A percentile compares a stretch with the other conserved stretches of the same genome.
Conservation (phyloP, 2,113 vertebrate genomes). For the Motacilla tschutschensis region DNA sequence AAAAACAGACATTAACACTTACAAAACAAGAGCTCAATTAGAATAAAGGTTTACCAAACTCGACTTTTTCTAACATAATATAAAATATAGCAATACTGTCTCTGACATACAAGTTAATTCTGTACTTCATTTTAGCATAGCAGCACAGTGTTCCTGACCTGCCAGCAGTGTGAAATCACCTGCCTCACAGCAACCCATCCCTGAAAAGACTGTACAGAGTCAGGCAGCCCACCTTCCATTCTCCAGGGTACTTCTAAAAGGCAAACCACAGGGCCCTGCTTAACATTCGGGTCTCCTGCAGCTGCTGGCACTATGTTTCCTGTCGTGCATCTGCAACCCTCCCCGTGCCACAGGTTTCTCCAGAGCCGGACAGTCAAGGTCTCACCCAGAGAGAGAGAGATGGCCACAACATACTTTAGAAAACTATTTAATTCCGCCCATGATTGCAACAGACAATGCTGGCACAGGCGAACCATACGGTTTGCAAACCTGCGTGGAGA, state of each 20-base stretch:
- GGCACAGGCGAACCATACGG: accelerated
- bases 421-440: background rate
- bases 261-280: background rate
- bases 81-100: background rate
- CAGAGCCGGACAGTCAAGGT: background rate
- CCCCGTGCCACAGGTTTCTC: background rate
- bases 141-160: background rate
- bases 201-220: accelerated
- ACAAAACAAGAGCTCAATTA: background rate
- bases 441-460: background rate
- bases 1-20: background rate
- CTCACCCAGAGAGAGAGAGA: no score
- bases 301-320: background rate
- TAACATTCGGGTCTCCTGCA: accelerated
- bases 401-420: background rate
- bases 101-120: background rate
- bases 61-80: background rate
- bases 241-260: background rate
- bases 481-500: accelerated
- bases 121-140: background rate
- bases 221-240: background rate
- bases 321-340: accelerated
- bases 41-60: background rate
- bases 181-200: background rate
- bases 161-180: background rate